Evolutionary conservation across 2,888 invertebrate species (phyloP).

Genomic region (Sphaerophoria taeniata): DNA sequence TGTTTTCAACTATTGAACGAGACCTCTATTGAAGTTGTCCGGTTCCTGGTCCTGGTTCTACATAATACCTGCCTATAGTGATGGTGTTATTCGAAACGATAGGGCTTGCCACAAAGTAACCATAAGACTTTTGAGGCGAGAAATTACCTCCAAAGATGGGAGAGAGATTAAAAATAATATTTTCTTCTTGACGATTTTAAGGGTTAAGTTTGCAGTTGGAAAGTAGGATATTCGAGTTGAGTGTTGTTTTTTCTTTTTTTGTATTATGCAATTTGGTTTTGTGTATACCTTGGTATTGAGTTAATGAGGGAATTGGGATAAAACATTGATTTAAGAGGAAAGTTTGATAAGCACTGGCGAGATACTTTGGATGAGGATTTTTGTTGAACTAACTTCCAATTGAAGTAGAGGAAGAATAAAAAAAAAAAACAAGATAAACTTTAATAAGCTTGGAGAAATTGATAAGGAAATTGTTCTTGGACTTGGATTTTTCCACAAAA

Average conservation of each 20-base stretch:
- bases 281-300: not conserved
- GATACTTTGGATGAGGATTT: not conserved
- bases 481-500: not conserved
- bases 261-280: not conserved
- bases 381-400: not conserved
- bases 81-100: slow-evolving; percentile 42
- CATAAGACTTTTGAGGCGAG: slow-evolving; percentile 69
- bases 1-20: slow-evolving; percentile 38
- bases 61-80: slow-evolving; percentile 43
- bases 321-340: slow-evolving; percentile 37
- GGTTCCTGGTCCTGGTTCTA: not conserved
- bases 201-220: slow-evolving; percentile 18
- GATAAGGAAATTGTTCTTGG: not conserved
- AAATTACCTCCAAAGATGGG: slow-evolving; percentile 49
- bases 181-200: slow-evolving; percentile 32
- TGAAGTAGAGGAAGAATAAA: not conserved
- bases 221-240: not conserved
- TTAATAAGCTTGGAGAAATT: not conserved
- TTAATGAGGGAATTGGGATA: slow-evolving; percentile 44
- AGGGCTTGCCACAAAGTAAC: slow-evolving; percentile 60
- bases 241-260: slow-evolving; percentile 5
- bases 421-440: not conserved
- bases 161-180: slow-evolving; percentile 67
- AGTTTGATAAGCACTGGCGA: slow-evolving; percentile 2
- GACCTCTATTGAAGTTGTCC: not conserved